Evolutionary conservation across 2,113 vertebrate genomes (phyloP).

Genomic region (Sinocyclocheilus rhinocerous): DNA sequence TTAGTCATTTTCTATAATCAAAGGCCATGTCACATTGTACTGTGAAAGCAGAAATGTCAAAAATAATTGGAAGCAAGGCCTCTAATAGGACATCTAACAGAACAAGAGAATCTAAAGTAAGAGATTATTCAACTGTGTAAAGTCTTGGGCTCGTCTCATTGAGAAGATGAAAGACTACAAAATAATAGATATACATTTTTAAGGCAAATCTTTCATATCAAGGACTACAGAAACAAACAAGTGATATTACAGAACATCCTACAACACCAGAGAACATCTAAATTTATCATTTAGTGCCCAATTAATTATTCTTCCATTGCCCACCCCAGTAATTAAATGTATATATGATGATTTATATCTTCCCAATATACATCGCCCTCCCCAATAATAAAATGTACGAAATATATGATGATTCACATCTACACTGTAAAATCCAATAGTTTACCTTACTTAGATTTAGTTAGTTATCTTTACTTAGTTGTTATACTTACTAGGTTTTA

Average conservation of each 20-base stretch:
- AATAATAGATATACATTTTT: not conserved
- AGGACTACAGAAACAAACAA: not conserved
- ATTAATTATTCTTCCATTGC: not conserved
- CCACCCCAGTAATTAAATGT: not conserved
- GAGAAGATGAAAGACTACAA: not conserved
- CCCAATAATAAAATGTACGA: not conserved
- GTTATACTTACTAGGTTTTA: too few species aligned
- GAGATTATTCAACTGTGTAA: not conserved
- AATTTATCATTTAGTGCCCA: not conserved
- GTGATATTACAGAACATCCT: not conserved
- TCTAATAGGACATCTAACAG: not conserved
- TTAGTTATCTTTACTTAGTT: too few species aligned
- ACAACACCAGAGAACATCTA: not conserved
- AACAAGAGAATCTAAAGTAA: not conserved
- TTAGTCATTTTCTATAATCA: conserved; percentile 13
- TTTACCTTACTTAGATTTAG: too few species aligned
- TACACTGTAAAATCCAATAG: too few species aligned
- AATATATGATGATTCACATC: not conserved
- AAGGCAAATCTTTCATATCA: not conserved
- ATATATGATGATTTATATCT: not conserved
- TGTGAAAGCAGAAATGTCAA: conserved; percentile 26
- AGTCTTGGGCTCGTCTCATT: not conserved
- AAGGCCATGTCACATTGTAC: conserved; percentile 15
- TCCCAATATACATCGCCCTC: not conserved
- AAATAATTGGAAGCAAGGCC: conserved; percentile 45